phyloP scores from a whole-genome alignment of 23 tunicate genomes.

The Botrylloides violaceus region DNA sequence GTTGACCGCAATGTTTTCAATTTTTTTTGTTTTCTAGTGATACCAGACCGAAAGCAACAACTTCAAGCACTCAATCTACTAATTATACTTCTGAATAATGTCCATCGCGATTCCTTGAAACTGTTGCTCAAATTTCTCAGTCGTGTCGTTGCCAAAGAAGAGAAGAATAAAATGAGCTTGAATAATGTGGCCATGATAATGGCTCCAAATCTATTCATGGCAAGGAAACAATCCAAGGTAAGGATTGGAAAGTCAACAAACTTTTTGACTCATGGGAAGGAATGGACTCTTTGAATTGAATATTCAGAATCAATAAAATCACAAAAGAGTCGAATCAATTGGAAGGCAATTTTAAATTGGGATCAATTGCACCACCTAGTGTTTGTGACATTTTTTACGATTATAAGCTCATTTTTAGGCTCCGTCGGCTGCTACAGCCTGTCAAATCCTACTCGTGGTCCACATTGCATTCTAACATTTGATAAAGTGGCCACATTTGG shows the following conservation, averaged over 20 bases:
- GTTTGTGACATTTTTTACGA: no score
- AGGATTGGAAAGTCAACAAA: background rate
- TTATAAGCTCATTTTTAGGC: no score
- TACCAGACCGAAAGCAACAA: slow-evolving; percentile 72
- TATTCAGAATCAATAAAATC: background rate
- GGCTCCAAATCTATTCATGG: slow-evolving; percentile 84
- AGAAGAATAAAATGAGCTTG: slow-evolving; percentile 65
- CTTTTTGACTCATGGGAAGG: no score
- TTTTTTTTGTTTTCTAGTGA: no score
- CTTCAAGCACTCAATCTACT: slow-evolving; percentile 87
- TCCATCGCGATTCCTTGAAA: slow-evolving; percentile 70
- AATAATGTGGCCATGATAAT: slow-evolving; percentile 95
- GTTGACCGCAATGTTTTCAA: no score
- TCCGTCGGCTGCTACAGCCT: background rate
- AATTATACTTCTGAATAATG: slow-evolving; percentile 58
- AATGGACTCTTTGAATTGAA: no score
- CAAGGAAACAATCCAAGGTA: slow-evolving; percentile 70
- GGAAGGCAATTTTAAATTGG: no score
- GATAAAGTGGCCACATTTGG: no score
- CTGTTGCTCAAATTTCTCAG: slow-evolving; percentile 54
- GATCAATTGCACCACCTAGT: no score
- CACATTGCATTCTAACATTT: no score
- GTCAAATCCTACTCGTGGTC: no score
- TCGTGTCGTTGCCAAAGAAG: slow-evolving; percentile 61
- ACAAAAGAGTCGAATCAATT: background rate